Evolutionary conservation across 2,113 vertebrate genomes (phyloP), one percentile per base, ranked within the genome.

Genomic region (Lepus americanus): DNA sequence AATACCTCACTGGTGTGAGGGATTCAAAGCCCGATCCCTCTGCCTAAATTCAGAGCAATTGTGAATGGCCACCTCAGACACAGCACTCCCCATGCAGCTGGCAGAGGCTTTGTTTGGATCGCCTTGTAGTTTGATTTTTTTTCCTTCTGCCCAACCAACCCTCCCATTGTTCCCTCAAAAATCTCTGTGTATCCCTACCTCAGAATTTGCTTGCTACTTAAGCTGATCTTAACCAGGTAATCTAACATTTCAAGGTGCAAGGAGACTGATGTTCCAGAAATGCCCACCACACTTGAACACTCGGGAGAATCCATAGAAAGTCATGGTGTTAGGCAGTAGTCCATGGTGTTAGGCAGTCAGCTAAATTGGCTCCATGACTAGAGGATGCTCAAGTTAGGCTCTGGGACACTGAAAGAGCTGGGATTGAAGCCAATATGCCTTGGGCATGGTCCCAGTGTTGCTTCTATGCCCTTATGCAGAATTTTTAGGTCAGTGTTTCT

Each of bases 401-500:
- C 82, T 33, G 7, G 49, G 67, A 74, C 36, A 69, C 73, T 25
- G 70, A 84, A 89, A 76, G 39, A 82, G 31, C 63, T 92, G 55
- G 86, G 53, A 81, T 5, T 49, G 25, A 73, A 92, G 93, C 72
- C 93, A 95, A 53, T 10, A 70, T 25, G 13, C 27, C 77, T 64
- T 92, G 61, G 76, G 73, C 61, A 69, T 4, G 0, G 64, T 81
- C 39, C 67, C 73, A 78, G 67, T 11, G 9, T 12, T 77, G 11
- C 73, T 84, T 81, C 74, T 67, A 16, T 85, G 69, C 79, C 44
- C 14, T 94, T 67, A 67, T 0, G 23, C 31, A 82, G 5, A 31
- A 17, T 74, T 74, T 92, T 90, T 8, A 90, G 19, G 84, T 39
- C 7, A 84, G 33, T 77, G 20, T 49, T 90, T 96, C 89, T 94